phyloP scores from a whole-genome alignment of 2,888 invertebrate genomes.

The Anoncus sp. region DNA sequence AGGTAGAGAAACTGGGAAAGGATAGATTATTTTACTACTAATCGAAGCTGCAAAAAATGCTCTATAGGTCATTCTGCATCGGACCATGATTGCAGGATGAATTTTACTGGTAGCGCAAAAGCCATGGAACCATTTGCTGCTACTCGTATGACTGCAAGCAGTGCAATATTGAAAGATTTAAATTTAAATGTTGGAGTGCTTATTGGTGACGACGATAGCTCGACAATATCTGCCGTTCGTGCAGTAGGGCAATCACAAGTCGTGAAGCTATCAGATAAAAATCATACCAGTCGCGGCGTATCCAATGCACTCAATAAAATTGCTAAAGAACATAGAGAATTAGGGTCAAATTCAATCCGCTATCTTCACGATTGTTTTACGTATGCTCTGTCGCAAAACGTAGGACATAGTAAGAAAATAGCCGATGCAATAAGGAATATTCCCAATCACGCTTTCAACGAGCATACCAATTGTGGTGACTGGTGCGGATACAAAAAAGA shows the following conservation, averaged over 20 bases:
- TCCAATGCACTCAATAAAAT: neutral
- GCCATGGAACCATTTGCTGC: too few relatives aligned
- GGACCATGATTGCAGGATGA: too few relatives aligned
- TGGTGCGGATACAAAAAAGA: slow-evolving; percentile 43
- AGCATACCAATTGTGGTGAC: slow-evolving; percentile 47
- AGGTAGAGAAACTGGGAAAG: too few relatives aligned
- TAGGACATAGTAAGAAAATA: slow-evolving; percentile 27
- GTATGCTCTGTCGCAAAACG: slow-evolving; percentile 26
- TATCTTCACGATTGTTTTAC: too few relatives aligned
- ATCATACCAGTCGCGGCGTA: slow-evolving; percentile 41
- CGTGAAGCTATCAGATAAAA: slow-evolving; percentile 35
- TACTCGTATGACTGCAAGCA: too few relatives aligned
- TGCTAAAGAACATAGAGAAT: too few relatives aligned
- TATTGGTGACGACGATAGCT: slow-evolving; percentile 43
- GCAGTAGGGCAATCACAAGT: slow-evolving; percentile 20
- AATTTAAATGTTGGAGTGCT: slow-evolving; percentile 39
- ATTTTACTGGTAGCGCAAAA: too few relatives aligned
- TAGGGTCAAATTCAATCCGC: too few relatives aligned
- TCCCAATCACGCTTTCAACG: slow-evolving; percentile 46
- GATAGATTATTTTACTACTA: too few relatives aligned
- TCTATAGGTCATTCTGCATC: too few relatives aligned
- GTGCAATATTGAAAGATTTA: too few relatives aligned
- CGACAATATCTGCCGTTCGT: slow-evolving; percentile 34
- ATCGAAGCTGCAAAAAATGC: too few relatives aligned
- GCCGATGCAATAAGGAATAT: slow-evolving; percentile 35